Conservation (phyloP, 2,888 invertebrate species). For the Beris morrisii region DNA sequence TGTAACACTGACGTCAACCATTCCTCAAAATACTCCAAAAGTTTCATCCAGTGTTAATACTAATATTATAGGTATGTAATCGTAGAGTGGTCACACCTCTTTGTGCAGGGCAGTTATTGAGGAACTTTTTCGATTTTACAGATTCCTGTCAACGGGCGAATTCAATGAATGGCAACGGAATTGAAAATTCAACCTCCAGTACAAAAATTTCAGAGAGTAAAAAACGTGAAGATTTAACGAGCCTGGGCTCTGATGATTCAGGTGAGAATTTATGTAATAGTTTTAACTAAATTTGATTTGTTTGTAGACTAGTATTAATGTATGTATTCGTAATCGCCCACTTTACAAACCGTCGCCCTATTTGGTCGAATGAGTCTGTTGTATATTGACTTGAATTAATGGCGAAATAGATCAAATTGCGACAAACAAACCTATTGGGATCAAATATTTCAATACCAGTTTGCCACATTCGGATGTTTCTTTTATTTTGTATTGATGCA, state of each 20-base stretch:
- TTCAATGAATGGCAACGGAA: constrained; percentile 43
- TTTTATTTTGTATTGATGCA: no score
- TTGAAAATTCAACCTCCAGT: constrained; percentile 33
- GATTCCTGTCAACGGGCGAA: constrained; percentile 48
- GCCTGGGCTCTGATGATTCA: constrained; percentile 63
- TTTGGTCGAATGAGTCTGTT: no score
- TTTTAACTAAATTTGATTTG: no score
- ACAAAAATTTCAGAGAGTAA: constrained; percentile 42
- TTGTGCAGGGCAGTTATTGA: neutral
- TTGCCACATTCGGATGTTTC: no score
- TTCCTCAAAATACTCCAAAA: constrained; percentile 39
- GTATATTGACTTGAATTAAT: no score
- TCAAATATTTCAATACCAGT: no score
- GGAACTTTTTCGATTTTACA: constrained; percentile 25
- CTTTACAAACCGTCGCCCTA: no score
- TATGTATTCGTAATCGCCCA: no score
- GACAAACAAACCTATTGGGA: no score
- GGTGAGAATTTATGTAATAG: constrained; percentile 44
- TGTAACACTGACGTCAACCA: constrained; percentile 41
- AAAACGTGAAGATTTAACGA: constrained; percentile 59
- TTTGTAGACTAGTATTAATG: no score
- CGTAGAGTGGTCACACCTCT: neutral
- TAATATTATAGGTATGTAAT: constrained; percentile 34
- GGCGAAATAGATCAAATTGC: no score
- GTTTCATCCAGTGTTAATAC: constrained; percentile 12